Conservation (phyloP, 2,797 vertebrate species). For the Pelodytes ibericus region DNA sequence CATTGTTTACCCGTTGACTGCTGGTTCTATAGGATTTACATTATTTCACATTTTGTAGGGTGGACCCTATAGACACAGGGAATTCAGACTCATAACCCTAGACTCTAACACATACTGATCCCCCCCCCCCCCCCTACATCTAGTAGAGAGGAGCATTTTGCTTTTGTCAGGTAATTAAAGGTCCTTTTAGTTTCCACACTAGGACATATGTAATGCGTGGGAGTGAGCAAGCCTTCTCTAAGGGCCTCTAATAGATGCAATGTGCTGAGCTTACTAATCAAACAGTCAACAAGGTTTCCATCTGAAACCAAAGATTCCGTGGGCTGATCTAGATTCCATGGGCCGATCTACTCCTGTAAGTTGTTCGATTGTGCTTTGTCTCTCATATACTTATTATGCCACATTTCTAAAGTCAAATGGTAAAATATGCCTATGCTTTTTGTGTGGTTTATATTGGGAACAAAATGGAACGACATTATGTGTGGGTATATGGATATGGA, state of each 20-base stretch:
- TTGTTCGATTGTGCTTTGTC: slow-evolving; percentile 57
- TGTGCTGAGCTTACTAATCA: slow-evolving; percentile 67
- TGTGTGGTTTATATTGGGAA: too few relatives aligned
- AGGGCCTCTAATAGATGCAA: slow-evolving; percentile 64
- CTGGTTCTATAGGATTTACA: slow-evolving; percentile 72
- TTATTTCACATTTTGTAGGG: slow-evolving; percentile 72
- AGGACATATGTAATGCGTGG: slow-evolving; percentile 73
- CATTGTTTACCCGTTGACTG: too few relatives aligned
- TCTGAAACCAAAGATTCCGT: too few relatives aligned
- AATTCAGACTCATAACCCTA: slow-evolving; percentile 69
- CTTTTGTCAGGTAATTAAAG: slow-evolving; percentile 83
- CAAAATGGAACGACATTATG: too few relatives aligned
- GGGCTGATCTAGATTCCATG: slow-evolving; percentile 15
- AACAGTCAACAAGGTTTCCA: slow-evolving; percentile 64
- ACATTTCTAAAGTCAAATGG: background rate
- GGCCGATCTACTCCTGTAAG: slow-evolving; percentile 29
- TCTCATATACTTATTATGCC: background rate
- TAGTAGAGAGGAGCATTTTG: slow-evolving; percentile 70
- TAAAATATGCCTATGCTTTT: background rate
- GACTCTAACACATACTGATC: slow-evolving; percentile 70
- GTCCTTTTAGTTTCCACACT: slow-evolving; percentile 73
- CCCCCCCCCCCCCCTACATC: slow-evolving; percentile 51
- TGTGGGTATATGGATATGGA: too few relatives aligned
- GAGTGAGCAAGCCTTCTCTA: slow-evolving; percentile 76
- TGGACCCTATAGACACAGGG: slow-evolving; percentile 74